Conservation (phyloP, 2,113 vertebrate species). For the Chinchilla lanigera region DNA sequence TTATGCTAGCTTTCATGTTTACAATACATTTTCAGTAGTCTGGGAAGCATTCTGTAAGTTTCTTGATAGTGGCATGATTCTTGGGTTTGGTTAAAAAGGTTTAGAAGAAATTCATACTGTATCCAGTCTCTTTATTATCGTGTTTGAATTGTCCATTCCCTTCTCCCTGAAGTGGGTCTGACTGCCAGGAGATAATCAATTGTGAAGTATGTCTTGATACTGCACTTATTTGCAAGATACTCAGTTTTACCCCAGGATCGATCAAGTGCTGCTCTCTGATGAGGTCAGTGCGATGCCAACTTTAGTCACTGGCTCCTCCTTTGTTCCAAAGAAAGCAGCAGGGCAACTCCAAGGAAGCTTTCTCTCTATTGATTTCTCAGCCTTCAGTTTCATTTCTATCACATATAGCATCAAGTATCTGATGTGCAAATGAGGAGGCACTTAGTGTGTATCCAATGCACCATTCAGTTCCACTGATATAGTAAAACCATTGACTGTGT, state of each 20-base stretch:
- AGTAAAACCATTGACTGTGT: neutral
- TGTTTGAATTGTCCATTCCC: neutral
- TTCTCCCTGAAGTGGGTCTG: neutral
- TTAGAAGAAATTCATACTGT: neutral
- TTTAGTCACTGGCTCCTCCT: neutral
- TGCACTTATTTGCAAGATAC: neutral
- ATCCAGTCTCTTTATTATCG: neutral
- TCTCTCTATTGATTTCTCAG: neutral
- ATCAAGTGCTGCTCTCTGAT: neutral
- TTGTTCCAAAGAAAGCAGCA: slow-evolving; percentile 44
- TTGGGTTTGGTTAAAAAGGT: neutral
- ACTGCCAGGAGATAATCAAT: neutral
- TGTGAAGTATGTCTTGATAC: slow-evolving; percentile 30
- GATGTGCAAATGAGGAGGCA: slow-evolving; percentile 4
- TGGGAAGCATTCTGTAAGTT: slow-evolving; percentile 15
- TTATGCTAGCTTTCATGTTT: neutral
- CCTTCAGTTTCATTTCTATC: slow-evolving; percentile 50
- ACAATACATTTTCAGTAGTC: neutral
- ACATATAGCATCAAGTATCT: slow-evolving; percentile 55
- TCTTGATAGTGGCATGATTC: neutral
- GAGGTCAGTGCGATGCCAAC: neutral
- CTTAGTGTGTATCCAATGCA: neutral
- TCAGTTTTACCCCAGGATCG: neutral
- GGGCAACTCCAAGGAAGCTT: slow-evolving; percentile 24
- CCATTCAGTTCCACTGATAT: slow-evolving; percentile 26